A percentile compares a stretch with the other conserved stretches of the same genome.
Conservation (phyloP, 2,888 invertebrate genomes). For the Tipula confusa region DNA sequence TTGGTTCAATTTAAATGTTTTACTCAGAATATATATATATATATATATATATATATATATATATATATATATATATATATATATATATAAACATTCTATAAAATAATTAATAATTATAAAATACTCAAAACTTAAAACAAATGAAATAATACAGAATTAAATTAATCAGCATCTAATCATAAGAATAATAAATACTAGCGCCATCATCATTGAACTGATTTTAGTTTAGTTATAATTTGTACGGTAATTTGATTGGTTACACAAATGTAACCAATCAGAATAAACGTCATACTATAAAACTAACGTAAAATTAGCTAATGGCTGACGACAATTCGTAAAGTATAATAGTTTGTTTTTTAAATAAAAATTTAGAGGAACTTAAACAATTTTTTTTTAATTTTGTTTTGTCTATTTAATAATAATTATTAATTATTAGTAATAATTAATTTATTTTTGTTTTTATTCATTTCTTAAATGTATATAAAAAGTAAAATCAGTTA, state of each 20-base stretch:
- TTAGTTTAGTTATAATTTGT: background rate
- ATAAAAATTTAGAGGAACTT: background rate
- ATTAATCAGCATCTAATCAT: background rate
- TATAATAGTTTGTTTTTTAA: no score
- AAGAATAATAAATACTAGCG: background rate
- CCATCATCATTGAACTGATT: background rate
- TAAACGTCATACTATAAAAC: background rate
- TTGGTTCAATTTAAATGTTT: no score
- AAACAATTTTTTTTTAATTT: background rate
- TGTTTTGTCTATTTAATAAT: background rate
- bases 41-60: no score
- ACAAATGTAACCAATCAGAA: background rate
- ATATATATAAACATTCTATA: background rate
- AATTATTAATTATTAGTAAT: background rate
- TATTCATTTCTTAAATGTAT: constrained; percentile 9
- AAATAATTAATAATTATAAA: constrained; percentile 3
- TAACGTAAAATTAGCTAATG: background rate
- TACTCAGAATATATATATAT: no score
- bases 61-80: no score
- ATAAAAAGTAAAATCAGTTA: constrained; percentile 1
- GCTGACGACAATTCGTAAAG: background rate
- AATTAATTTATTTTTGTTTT: background rate
- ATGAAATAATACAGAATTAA: background rate
- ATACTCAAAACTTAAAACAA: background rate
- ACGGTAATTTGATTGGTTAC: background rate